Evolutionary conservation across 2,888 invertebrate genomes (phyloP).

Genomic region (Aelia acuminata): DNA sequence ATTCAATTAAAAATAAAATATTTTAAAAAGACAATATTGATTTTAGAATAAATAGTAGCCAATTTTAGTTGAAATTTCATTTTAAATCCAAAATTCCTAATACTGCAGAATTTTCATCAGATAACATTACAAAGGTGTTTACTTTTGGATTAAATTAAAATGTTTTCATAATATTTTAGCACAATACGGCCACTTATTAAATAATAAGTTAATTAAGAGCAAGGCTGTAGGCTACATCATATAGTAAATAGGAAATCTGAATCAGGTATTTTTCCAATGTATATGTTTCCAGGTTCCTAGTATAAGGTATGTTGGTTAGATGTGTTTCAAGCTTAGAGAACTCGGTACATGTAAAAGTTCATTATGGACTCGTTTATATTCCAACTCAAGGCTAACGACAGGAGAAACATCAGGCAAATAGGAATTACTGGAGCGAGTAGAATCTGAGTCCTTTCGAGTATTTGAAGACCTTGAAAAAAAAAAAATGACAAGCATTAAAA

Average conservation of each 20-base stretch:
- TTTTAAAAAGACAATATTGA: not conserved
- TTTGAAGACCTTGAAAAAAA: conserved; percentile 82
- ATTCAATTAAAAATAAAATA: not conserved
- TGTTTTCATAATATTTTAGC: not conserved
- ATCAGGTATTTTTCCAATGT: not conserved
- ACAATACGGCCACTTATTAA: not conserved
- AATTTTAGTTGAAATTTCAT: not conserved
- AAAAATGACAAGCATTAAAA: conserved; percentile 54
- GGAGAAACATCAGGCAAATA: conserved; percentile 82
- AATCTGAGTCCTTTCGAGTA: conserved; percentile 86
- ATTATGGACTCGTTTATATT: conserved; percentile 88
- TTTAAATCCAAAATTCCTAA: not conserved
- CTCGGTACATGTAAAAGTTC: conserved; percentile 86
- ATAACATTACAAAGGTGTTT: not conserved
- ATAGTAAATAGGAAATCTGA: not conserved
- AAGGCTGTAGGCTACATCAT: not conserved
- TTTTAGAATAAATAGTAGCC: not conserved
- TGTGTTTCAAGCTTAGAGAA: conserved; percentile 68
- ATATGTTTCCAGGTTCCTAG: not conserved
- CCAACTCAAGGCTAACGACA: conserved; percentile 83
- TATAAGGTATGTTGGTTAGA: not conserved
- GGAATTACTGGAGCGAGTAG: conserved; percentile 88
- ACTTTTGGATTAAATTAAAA: not conserved
- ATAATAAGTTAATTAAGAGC: not conserved
- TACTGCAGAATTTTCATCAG: not conserved